Evolutionary conservation across 2,113 vertebrate species (phyloP), one percentile per base, ranked within the genome.

Genomic region (Odocoileus virginianus): DNA sequence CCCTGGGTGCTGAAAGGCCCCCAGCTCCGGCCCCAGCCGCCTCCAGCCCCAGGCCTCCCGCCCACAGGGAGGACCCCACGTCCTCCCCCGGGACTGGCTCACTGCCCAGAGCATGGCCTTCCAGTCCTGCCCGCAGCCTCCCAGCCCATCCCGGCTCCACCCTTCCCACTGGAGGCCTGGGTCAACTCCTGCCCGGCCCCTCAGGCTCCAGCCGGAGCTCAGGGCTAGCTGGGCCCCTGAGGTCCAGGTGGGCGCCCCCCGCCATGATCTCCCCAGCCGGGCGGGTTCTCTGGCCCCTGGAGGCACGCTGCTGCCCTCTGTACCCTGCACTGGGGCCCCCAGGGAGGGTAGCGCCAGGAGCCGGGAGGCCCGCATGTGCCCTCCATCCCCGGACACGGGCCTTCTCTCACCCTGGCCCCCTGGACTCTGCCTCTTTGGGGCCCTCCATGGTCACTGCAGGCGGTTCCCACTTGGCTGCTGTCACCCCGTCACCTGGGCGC

Each of bases 161-260:
- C 16, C 36, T 55, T 76, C 87, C 17, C 2, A 0, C 6, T 21
- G 16, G 27, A 74, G 87, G 16, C 11, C 36, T 2, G 7, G 2
- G 27, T 23, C 50, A 0, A 4, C 11, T 1, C n/a, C 1, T 0
- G 0, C n/a, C 23, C 1, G 1, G 15, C 82, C 36, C 14, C 36
- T 43, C 0, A 1, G 25, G 36, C 8, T 85, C 36, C 27, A 12
- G 54, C 3, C 1, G 0, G 54, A 57, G 14, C 36, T 36, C 64
- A 30, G 27, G 3, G 2, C 55, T 43, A 43, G 50, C 19, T 54
- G 50, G 64, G 50, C n/a, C 50, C 36, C 17, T 1, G 36, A 30
- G 36, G 50, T 21, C 11, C 16, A 30, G 25, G 16, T 74, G 64
- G 6, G 27, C 13, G 25, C 36, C 16, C 8, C 23, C 9, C 1